phyloP scores from a whole-genome alignment of 1,140 invertebrate genomes.

The Papilio machaon region DNA sequence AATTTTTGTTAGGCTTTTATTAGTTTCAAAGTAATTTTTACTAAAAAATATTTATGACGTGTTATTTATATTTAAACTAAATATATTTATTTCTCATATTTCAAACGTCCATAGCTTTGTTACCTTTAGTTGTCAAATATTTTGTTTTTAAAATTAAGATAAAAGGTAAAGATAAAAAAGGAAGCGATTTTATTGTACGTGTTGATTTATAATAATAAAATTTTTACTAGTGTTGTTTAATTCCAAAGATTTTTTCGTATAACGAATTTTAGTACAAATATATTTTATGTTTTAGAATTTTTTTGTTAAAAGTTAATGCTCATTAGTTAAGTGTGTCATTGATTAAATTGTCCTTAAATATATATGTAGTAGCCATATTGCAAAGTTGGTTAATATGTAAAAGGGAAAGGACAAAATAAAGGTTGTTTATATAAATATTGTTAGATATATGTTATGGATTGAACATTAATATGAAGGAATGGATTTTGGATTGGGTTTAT shows the following conservation, averaged over 20 bases:
- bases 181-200: too few relatives aligned
- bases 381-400: neutral
- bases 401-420: neutral
- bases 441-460: neutral
- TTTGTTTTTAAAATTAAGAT: too few relatives aligned
- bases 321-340: neutral
- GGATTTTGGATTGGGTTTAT: neutral
- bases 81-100: neutral
- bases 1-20: too few relatives aligned
- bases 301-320: neutral
- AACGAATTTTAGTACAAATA: neutral
- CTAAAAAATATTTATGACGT: too few relatives aligned
- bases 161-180: too few relatives aligned
- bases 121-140: neutral
- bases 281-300: neutral
- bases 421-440: neutral
- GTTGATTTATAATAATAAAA: neutral
- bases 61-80: neutral
- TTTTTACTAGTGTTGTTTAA: neutral
- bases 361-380: neutral
- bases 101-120: constrained; percentile 6
- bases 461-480: neutral
- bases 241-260: constrained; percentile 5
- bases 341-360: neutral
- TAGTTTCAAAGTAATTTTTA: too few relatives aligned